Conservation (phyloP, 2,113 vertebrate genomes). For the Corythornis vintsioides region DNA sequence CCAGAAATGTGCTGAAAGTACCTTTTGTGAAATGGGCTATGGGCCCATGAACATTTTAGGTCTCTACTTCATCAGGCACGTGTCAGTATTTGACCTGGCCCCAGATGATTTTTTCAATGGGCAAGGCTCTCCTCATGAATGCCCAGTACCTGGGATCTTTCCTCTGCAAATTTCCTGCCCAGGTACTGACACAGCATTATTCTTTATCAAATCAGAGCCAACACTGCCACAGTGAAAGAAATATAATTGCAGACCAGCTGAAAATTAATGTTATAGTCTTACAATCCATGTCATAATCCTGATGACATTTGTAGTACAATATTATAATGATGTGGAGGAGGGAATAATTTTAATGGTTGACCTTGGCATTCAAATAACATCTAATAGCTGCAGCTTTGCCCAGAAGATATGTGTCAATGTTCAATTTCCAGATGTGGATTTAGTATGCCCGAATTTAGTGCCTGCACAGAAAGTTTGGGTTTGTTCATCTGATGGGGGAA, state of each 20-base stretch:
- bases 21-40: background rate
- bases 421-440: constrained; percentile 10
- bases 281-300: constrained; percentile 55
- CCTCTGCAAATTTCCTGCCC: background rate
- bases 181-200: constrained; percentile 48
- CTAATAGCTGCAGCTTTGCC: constrained; percentile 34
- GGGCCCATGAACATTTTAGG: background rate
- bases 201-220: constrained; percentile 50
- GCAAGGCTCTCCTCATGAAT: background rate
- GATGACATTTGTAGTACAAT: constrained; percentile 68
- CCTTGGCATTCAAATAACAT: constrained; percentile 59
- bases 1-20: background rate
- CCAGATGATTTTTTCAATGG: background rate
- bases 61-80: background rate
- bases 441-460: background rate
- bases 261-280: constrained; percentile 62
- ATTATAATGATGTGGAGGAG: constrained; percentile 52
- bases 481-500: background rate
- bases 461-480: background rate
- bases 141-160: background rate
- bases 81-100: background rate
- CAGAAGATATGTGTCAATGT: constrained; percentile 18
- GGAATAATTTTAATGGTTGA: constrained; percentile 61
- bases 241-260: constrained; percentile 50
- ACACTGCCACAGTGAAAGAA: constrained; percentile 23